phyloP scores from a whole-genome alignment of 2,797 vertebrate genomes.

The Centroberyx gerrardi region DNA sequence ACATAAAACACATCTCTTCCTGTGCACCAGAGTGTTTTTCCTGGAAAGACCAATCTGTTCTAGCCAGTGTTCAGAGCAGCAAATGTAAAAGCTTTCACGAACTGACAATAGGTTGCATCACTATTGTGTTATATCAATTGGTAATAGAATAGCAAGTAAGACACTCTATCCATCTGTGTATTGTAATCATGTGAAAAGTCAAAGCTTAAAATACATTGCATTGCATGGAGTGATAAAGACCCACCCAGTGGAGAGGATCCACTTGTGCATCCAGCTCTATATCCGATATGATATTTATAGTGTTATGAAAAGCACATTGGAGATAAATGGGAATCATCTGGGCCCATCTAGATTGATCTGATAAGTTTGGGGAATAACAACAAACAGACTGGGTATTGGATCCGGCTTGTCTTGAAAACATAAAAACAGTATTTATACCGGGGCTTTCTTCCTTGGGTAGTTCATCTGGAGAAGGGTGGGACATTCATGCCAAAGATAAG shows the following conservation, averaged over 20 bases:
- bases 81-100: too few species aligned
- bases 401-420: conserved; percentile 4
- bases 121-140: too few species aligned
- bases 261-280: neutral
- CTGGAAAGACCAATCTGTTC: too few species aligned
- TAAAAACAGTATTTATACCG: conserved; percentile 28
- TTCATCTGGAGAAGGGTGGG: conserved; percentile 14
- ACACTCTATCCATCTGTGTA: neutral
- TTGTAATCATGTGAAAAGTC: neutral
- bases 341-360: conserved; percentile 27
- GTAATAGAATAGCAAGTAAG: too few species aligned
- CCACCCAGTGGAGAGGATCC: neutral
- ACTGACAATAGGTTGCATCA: too few species aligned
- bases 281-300: neutral
- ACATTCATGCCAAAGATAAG: conserved; percentile 31
- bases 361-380: conserved; percentile 25
- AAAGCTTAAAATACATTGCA: neutral
- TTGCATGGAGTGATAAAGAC: neutral
- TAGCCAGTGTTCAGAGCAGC: too few species aligned
- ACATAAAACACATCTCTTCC: too few species aligned
- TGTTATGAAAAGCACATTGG: neutral
- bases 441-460: neutral
- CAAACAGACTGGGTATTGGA: conserved; percentile 27
- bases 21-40: too few species aligned
- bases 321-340: conserved; percentile 12